Conservation (phyloP, 2,113 vertebrate genomes). For the Colaptes auratus region DNA sequence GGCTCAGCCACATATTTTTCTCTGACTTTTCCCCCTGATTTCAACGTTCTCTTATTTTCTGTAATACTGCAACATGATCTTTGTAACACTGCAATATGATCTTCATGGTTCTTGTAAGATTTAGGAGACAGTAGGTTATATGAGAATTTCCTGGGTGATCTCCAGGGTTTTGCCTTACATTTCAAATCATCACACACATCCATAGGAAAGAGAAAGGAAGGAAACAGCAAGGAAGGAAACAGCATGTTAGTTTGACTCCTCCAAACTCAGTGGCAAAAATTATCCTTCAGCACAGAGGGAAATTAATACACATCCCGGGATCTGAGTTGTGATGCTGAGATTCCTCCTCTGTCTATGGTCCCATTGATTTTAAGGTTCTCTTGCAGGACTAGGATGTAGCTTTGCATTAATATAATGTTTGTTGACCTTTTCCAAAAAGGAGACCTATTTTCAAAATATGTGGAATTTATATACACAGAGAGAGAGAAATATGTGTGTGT, state of each 20-base stretch:
- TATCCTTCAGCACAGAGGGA: background rate
- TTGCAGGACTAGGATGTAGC: background rate
- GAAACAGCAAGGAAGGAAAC: background rate
- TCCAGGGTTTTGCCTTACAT: conserved; percentile 8
- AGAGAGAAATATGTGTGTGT: too few relatives aligned
- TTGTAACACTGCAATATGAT: background rate
- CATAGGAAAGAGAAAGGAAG: background rate
- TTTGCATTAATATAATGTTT: background rate
- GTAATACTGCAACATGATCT: background rate
- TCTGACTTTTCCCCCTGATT: background rate
- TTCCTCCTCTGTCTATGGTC: background rate
- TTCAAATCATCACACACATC: background rate
- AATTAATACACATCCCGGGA: background rate
- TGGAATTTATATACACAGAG: background rate
- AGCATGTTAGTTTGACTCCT: background rate
- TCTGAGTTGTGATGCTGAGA: background rate
- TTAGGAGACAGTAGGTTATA: background rate
- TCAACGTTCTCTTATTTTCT: conserved; percentile 19
- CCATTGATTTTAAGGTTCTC: background rate
- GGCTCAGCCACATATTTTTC: background rate
- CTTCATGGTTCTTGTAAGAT: background rate
- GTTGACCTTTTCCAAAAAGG: background rate
- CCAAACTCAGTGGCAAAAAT: background rate
- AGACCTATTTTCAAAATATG: background rate
- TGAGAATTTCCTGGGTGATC: conserved; percentile 1